These are phyloP conservation scores for Drosophila nasuta DNA, from an alignment of 1,140 invertebrate species.

Conservation along the genomic window DNA sequence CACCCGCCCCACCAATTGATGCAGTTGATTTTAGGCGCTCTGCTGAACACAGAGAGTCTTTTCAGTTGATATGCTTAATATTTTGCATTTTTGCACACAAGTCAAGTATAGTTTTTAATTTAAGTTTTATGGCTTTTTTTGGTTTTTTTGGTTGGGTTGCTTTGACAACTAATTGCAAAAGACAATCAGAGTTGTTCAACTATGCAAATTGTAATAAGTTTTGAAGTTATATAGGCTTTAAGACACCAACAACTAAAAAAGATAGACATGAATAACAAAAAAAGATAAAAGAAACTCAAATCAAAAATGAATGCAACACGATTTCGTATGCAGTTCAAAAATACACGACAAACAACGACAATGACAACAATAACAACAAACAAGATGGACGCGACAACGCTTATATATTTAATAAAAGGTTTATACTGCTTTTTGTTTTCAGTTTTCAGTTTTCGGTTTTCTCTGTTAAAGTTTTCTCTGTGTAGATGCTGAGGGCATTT, in stretches of 20 bases:
- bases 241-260: conserved; percentile 67
- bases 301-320: conserved; percentile 37
- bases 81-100: conserved; percentile 38
- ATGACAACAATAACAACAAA: conserved; percentile 25
- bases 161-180: conserved; percentile 66
- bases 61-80: conserved; percentile 55
- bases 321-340: conserved; percentile 43
- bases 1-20: conserved; percentile 64
- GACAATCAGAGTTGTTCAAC: conserved; percentile 74
- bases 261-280: neutral
- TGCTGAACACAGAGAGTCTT: conserved; percentile 77
- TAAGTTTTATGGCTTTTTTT: conserved; percentile 30
- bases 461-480: conserved; percentile 10
- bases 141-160: conserved; percentile 41
- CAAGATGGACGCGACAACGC: conserved; percentile 28
- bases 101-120: conserved; percentile 12
- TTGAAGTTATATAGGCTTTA: conserved; percentile 60
- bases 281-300: conserved; percentile 3
- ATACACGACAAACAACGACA: conserved; percentile 26
- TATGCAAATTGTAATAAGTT: conserved; percentile 82
- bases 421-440: conserved; percentile 29
- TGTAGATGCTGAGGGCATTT: conserved; percentile 43
- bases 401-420: conserved; percentile 36
- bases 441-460: conserved; percentile 17
- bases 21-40: conserved; percentile 53